A percentile compares a stretch with the other conserved stretches of the same genome.
Evolutionary conservation across 2,113 vertebrate genomes (phyloP).

Genomic region (Willisornis vidua): DNA sequence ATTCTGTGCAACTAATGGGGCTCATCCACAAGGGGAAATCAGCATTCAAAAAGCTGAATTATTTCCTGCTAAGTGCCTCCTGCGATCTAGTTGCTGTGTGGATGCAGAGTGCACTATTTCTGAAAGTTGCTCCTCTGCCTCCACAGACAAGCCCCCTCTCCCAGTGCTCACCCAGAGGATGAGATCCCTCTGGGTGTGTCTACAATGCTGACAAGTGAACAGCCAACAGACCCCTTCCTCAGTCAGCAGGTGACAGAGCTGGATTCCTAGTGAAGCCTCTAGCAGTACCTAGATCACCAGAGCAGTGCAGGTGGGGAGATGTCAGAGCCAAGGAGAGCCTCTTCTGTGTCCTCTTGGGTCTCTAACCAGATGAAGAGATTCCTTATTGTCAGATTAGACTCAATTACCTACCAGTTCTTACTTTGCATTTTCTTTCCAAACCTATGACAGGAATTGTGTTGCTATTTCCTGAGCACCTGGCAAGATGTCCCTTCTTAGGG

Average conservation of each 20-base stretch:
- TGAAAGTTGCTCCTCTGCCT: not conserved
- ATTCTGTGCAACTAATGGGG: not conserved
- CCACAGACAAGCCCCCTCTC: not conserved
- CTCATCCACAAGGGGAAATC: not conserved
- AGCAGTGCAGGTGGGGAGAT: not conserved
- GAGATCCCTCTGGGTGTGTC: not conserved
- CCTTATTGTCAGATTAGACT: not conserved
- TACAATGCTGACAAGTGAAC: not conserved
- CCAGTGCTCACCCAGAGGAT: not conserved
- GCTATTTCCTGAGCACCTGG: not conserved
- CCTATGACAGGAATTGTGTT: not conserved
- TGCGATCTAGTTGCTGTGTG: not conserved
- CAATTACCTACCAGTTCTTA: not conserved
- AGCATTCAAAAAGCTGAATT: not conserved
- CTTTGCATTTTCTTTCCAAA: not conserved
- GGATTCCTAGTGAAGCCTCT: not conserved
- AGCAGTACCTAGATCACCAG: not conserved
- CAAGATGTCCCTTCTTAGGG: not conserved
- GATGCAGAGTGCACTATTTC: rapidly evolving
- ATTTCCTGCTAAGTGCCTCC: not conserved
- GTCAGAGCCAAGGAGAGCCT: not conserved
- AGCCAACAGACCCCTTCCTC: not conserved
- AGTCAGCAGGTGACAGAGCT: not conserved
- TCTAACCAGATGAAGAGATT: not conserved
- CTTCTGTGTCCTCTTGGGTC: not conserved